phyloP scores from a whole-genome alignment of 2,888 invertebrate genomes.

The Unio pictorum region DNA sequence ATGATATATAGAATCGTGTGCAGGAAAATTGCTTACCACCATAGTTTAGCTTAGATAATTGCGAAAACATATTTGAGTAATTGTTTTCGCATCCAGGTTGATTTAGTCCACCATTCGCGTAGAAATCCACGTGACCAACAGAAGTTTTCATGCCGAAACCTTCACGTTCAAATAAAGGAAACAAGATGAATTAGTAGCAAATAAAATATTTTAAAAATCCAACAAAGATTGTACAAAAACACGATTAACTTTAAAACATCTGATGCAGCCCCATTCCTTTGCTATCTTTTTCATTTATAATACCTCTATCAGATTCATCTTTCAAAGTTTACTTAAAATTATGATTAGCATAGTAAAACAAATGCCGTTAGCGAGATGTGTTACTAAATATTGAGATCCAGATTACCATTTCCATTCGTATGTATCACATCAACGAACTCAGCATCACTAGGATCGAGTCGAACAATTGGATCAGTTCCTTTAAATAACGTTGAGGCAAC shows the following conservation, averaged over 20 bases:
- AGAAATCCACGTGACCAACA: conserved; percentile 36
- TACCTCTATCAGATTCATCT: no score
- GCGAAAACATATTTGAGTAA: background rate
- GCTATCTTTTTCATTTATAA: no score
- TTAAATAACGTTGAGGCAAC: conserved; percentile 10
- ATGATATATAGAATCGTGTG: no score
- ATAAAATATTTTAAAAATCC: no score
- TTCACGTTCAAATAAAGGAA: background rate
- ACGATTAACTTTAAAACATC: no score
- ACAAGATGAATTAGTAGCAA: no score
- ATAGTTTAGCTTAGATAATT: conserved; percentile 4
- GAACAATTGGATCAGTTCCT: background rate
- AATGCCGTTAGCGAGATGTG: no score
- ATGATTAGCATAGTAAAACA: no score
- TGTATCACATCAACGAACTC: conserved; percentile 16
- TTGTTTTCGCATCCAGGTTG: conserved; percentile 33
- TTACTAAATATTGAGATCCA: no score
- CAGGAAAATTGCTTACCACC: background rate
- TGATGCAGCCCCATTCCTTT: no score
- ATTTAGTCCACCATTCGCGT: conserved; percentile 38
- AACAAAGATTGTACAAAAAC: no score
- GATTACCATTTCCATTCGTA: background rate
- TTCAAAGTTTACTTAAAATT: no score
- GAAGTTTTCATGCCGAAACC: conserved; percentile 32
- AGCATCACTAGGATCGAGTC: conserved; percentile 13